Conservation (phyloP, 1,140 invertebrate genomes). For the Orchesella cincta region DNA sequence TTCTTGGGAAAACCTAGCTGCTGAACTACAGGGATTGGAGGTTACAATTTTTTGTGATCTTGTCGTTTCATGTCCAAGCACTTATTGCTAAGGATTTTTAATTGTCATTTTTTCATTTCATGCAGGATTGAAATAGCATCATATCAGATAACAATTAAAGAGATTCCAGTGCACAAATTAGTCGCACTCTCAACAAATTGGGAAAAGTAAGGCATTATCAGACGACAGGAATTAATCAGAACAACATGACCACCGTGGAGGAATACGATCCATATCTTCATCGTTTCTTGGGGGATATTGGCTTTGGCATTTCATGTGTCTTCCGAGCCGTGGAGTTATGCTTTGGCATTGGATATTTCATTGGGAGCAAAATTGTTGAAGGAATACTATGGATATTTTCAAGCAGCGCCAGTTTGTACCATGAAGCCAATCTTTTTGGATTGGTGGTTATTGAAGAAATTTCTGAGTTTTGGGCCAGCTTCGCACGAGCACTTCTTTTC, state of each 20-base stretch:
- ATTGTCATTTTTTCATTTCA: too few species aligned
- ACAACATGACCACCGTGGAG: constrained; percentile 32
- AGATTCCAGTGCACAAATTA: too few species aligned
- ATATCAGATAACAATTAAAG: too few species aligned
- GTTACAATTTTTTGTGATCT: too few species aligned
- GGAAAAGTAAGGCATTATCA: too few species aligned
- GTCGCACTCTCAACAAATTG: too few species aligned
- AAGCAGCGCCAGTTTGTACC: not conserved
- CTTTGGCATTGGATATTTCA: constrained; percentile 36
- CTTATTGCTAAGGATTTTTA: too few species aligned
- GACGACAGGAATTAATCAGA: too few species aligned
- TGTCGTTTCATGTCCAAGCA: too few species aligned
- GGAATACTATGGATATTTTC: not conserved
- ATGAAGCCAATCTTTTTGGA: not conserved
- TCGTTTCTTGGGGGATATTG: constrained; percentile 31
- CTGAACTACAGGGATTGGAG: too few species aligned
- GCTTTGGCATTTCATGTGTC: not conserved
- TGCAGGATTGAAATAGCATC: too few species aligned
- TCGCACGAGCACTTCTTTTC: constrained; percentile 31
- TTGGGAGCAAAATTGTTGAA: constrained; percentile 33
- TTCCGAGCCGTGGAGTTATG: constrained; percentile 20
- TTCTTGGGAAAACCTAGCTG: too few species aligned
- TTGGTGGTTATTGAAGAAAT: constrained; percentile 24
- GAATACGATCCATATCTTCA: constrained; percentile 32
- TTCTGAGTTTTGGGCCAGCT: constrained; percentile 27